Evolutionary conservation across 2,888 invertebrate genomes (phyloP), one percentile per base, ranked within the genome.

Genomic region (Apantesis nais): DNA sequence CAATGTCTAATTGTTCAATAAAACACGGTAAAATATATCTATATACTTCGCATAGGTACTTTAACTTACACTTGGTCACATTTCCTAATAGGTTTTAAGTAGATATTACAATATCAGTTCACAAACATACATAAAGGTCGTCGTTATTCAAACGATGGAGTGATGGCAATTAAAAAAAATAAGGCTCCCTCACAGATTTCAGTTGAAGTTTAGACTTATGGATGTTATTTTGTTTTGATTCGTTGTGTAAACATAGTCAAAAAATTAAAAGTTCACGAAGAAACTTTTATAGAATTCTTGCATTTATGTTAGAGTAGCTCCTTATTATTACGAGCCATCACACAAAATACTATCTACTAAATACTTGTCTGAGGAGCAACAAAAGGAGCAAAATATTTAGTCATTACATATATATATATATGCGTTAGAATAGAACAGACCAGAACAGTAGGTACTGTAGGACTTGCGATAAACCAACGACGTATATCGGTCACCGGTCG

Each of bases 401-500:
- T n/a, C n/a, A n/a, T n/a, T n/a, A n/a, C n/a, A n/a, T n/a, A n/a
- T n/a, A n/a, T n/a, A n/a, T 52, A 22, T 52, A 52, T n/a, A 52
- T 14, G 39, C 22, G 29, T 34, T 9, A 12, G 34, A 64, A 64
- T 34, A 22, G 7, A 5, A 55, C 25, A 44, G 1, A 58, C 19
- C n/a, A 66, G 9, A 25, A 39, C 16, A 34, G 34, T 34, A 34
- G 22, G 34, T 34, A 34, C 8, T n/a, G n/a, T n/a, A 61, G 44
- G 14, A 63, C 55, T 58, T 68, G 34, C 60, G 60, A 55, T 69
- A 65, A 41, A 60, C 14, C 55, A 34, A 68, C 48, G 68, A 69
- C 55, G 52, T 69, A 71, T 76, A 75, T 78, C 78, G 76, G 78
- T 76, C 78, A 79, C 83, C 74, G 80, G 83, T 85, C 83, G 83